Evolutionary conservation across 1,140 invertebrate genomes (phyloP), one percentile per base, ranked within the genome.

Genomic region (Drosophila willistoni): DNA sequence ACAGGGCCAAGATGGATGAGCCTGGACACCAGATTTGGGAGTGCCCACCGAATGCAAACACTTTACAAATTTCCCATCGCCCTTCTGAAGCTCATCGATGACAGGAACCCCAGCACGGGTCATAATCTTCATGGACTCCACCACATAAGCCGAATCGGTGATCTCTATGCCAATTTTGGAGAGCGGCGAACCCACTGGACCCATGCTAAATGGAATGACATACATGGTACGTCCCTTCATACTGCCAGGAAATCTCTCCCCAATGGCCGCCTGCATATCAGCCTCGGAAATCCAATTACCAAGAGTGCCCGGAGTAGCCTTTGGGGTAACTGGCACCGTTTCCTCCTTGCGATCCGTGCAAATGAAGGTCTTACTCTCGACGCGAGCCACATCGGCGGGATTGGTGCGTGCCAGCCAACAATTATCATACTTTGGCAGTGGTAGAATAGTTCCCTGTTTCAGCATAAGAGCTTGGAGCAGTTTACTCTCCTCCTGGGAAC

Each of bases 141-240:
- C 97, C 0, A 99, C 98, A 86, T 99, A 99, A 1, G 97, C 94
- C 0, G 97, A 98, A 90, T 99, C 98, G 0, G 98, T 99, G 7
- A 98, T 92, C 93, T 99, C 95, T 55, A 99, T 95, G 14, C 98
- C 98, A 75, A 98, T 97, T 93, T 99, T 99, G 1, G 97, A 96
- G 2, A 99, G 92, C 0, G 96, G 95, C 2, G 96, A 97, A 1
- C 96, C 96, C 9, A 99, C 93, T 4, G 98, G 98, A 17, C 98
- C 98, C 98, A 99, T 99, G 71, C 96, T 97, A 92, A 97, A 99
- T 7, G 98, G 98, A 73, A 99, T 96, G 0, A 99, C 96, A 92
- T 98, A 99, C 98, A 99, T 98, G 3, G 97, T 98, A 7, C 98
- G 94, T 7, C 96, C 97, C 94, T 94, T 95, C 97, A 98, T 98